Evolutionary conservation across 2,113 vertebrate species (phyloP).

Genomic region (Myotis lucifugus): DNA sequence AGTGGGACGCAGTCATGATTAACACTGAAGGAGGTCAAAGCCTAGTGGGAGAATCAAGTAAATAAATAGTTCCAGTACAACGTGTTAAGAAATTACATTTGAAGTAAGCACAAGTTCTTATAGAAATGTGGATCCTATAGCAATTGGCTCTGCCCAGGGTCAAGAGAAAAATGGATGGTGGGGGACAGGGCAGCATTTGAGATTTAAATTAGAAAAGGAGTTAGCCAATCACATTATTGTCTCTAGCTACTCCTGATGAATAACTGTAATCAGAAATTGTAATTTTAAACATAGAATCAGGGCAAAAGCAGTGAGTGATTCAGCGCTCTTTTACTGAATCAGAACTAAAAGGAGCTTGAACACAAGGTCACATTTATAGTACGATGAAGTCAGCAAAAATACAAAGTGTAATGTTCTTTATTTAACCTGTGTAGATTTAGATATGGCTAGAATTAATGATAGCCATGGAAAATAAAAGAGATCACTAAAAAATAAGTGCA

Average conservation of each 20-base stretch:
- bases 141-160: conserved; percentile 8
- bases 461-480: conserved; percentile 3
- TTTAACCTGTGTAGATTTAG: conserved; percentile 26
- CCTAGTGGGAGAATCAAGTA: background rate
- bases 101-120: conserved; percentile 38
- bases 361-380: conserved; percentile 50
- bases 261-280: conserved; percentile 57
- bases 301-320: conserved; percentile 43
- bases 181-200: background rate
- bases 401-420: conserved; percentile 45
- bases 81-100: conserved; percentile 48
- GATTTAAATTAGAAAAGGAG: conserved; percentile 1
- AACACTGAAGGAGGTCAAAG: conserved; percentile 47
- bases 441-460: conserved; percentile 39
- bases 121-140: background rate
- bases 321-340: conserved; percentile 57
- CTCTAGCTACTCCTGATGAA: background rate
- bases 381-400: conserved; percentile 24
- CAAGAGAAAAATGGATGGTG: conserved; percentile 26
- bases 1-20: background rate
- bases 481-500: conserved; percentile 44
- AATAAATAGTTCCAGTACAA: conserved; percentile 47
- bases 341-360: conserved; percentile 57
- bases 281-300: conserved; percentile 44
- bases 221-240: conserved; percentile 30